Conservation (phyloP, 2,113 vertebrate species). For the Cettia cetti region DNA sequence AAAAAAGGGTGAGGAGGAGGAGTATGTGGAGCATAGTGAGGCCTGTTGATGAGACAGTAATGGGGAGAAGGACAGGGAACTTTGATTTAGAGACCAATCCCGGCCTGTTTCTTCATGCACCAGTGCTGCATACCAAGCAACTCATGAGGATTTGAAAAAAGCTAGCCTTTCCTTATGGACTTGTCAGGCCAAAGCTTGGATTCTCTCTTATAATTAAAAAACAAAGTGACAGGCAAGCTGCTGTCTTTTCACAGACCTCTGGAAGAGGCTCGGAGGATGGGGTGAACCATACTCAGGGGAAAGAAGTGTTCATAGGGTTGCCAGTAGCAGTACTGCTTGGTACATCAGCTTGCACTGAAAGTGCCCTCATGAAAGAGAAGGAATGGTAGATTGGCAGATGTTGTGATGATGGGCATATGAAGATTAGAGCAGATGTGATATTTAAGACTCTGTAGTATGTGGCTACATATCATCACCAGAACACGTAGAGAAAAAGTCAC, state of each 20-base stretch:
- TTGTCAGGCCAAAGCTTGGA: not conserved
- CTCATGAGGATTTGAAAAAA: not conserved
- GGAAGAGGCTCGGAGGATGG: not conserved
- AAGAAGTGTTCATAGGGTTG: not conserved
- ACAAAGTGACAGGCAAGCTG: not conserved
- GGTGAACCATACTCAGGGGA: not conserved
- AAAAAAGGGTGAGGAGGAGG: not conserved
- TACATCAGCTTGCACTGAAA: not conserved
- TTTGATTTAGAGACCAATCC: not conserved
- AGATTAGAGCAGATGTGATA: not conserved
- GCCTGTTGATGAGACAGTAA: not conserved
- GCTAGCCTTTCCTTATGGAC: not conserved
- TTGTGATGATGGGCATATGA: accelerated
- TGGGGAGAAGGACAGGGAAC: not conserved
- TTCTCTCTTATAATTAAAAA: not conserved
- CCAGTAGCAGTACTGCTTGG: not conserved
- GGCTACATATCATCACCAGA: not conserved
- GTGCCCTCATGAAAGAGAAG: not conserved
- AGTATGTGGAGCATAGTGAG: accelerated
- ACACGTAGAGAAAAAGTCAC: not conserved
- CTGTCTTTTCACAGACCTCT: not conserved
- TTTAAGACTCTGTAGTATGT: not conserved
- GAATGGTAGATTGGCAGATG: not conserved
- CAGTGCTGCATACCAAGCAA: not conserved
- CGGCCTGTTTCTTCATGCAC: not conserved